Percentiles rank a stretch among this genome's conserved stretches.
These are phyloP conservation scores for Sarcophaga rosellei DNA, from an alignment of 2,888 invertebrate genomes.

Conservation along the genomic window DNA sequence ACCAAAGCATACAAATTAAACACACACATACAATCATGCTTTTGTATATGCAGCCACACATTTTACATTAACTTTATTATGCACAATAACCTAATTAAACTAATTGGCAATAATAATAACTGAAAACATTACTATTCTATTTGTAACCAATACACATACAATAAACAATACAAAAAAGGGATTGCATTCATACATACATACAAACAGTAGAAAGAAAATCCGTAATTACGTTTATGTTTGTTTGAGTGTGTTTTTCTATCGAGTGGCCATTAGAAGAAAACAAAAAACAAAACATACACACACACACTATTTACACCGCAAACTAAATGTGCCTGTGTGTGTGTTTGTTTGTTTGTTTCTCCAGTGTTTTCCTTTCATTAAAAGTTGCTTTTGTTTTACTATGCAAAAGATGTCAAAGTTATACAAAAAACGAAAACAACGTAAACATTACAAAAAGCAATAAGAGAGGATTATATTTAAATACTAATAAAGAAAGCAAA, in stretches of 20 bases:
- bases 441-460: neutral
- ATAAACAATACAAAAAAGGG: neutral
- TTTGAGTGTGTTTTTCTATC: no score
- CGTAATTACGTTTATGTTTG: neutral
- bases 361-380: no score
- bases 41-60: neutral
- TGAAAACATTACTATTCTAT: neutral
- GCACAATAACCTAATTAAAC: constrained; percentile 36
- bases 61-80: neutral
- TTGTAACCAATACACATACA: neutral
- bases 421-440: neutral
- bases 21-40: neutral
- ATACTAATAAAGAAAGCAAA: neutral
- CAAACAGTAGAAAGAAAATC: neutral
- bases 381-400: no score
- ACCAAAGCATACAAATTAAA: neutral
- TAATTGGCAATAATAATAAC: constrained; percentile 39
- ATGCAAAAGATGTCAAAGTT: neutral
- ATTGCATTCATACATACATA: neutral
- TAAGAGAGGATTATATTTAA: neutral
- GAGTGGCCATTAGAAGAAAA: no score
- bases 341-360: neutral
- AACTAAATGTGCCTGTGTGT: neutral
- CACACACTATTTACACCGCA: neutral
- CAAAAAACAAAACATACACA: no score